Base-by-base conservation (phyloP, 2,113 vertebrate genomes). In the Corydoras sp. region DNA sequence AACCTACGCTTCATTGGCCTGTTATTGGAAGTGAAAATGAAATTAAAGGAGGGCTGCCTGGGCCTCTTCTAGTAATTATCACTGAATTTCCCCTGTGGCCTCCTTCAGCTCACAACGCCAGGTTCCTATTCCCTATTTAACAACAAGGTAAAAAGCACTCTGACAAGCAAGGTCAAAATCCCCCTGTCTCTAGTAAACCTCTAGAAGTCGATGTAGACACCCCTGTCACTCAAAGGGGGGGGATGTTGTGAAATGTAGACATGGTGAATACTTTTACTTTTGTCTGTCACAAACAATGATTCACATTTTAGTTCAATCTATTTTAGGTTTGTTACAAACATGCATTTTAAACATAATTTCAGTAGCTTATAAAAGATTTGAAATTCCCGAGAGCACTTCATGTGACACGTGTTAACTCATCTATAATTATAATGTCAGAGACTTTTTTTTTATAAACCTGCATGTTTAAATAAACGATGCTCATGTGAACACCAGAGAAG, bases 31-130 rank as follows among this genome's bases (percentile, higher is more conserved):
- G 71, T 74, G 76, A 79, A 43, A 82, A 81, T 83, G 76, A 71
- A 83, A 81, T 87, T 78, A 82, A 80, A 84, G 67, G 64, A 54
- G 75, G 71, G 32, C 74, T 18, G 62, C 79, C 81, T 65, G 51
- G 62, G 49, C 55, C 70, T 79, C 68, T 66, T 72, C 61, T 74
- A 82, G 85, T 82, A 81, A 86, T 86, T 80, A 84, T 76, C 49
- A 50, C 75, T 59, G 76, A 78, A 80, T 82, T 84, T 86, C 82
- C 78, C 74, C 67, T 58, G 69, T 48, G 69, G 63, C 63, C 73
- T 31, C 76, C 63, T 54, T 78, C 31, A n/a, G 59, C 77, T 84
- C 68, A 43, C 69, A 77, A 68, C 69, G 65, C 43, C 13, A 51
- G 48, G 32, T 53, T 73, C 67, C 71, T 54, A 65, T 74, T 77